These are phyloP conservation scores for Platorchestia sp. DNA, from an alignment of 1,140 invertebrate genomes.

Conservation along the genomic window DNA sequence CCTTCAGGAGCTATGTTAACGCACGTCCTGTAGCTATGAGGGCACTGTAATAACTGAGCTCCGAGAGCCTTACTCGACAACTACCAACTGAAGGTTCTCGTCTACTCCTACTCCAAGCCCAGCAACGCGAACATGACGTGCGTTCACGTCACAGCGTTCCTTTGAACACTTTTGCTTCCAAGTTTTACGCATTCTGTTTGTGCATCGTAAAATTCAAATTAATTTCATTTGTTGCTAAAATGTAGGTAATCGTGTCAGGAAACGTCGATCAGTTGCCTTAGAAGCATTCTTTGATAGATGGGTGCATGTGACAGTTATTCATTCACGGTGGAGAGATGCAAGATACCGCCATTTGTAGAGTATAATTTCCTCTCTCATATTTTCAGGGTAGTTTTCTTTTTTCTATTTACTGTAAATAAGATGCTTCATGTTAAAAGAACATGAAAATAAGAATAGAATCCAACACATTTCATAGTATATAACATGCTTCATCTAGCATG, in stretches of 20 bases:
- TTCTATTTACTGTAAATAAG: neutral
- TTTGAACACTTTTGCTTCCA: neutral
- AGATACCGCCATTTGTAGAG: neutral
- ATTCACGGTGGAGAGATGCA: neutral
- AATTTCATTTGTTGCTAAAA: neutral
- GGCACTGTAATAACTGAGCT: constrained; percentile 46
- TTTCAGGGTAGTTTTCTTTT: neutral
- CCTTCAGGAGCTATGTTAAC: constrained; percentile 54
- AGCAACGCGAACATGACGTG: neutral
- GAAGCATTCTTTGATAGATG: neutral
- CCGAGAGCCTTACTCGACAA: constrained; percentile 15
- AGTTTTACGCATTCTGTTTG: neutral
- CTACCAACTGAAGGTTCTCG: constrained; percentile 41
- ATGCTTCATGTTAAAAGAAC: neutral
- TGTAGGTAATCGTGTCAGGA: neutral
- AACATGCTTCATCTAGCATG: neutral
- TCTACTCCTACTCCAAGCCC: constrained; percentile 16
- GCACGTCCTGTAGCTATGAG: constrained; percentile 55
- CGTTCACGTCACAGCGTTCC: constrained; percentile 14
- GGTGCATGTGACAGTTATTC: neutral
- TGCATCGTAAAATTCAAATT: neutral
- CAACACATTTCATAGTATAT: neutral
- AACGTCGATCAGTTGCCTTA: neutral
- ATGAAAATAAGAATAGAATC: neutral
- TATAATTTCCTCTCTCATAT: neutral